These are phyloP conservation scores for Oryzias curvinotus DNA, from an alignment of 2,113 vertebrate species.

Conservation along the genomic window DNA sequence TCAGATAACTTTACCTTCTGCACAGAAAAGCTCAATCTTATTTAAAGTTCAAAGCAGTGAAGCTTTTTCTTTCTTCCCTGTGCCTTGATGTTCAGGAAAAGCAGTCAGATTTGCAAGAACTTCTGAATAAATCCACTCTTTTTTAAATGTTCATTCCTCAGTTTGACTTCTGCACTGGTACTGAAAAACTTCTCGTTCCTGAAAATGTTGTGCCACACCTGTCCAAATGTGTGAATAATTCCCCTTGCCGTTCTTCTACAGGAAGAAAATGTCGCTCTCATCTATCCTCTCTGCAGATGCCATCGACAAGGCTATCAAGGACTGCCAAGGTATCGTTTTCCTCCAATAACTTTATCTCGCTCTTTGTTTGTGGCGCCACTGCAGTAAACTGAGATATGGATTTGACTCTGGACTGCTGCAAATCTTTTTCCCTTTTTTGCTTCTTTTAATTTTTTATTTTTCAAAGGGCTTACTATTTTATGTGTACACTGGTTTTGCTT, in stretches of 20 bases:
- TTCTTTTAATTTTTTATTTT: too few relatives aligned
- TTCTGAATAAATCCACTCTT: too few relatives aligned
- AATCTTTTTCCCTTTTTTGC: neutral
- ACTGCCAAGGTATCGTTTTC: conserved; percentile 91
- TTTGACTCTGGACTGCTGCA: neutral
- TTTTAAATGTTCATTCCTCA: neutral
- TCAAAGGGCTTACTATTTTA: too few relatives aligned
- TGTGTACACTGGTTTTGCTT: too few relatives aligned
- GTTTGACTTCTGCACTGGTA: neutral
- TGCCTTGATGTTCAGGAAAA: neutral
- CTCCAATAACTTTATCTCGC: conserved; percentile 53
- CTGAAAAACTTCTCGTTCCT: neutral
- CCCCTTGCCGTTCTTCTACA: conserved; percentile 62
- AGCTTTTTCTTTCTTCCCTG: neutral
- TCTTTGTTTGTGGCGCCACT: conserved; percentile 5
- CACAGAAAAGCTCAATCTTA: too few relatives aligned
- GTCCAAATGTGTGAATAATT: conserved; percentile 63
- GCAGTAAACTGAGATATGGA: neutral
- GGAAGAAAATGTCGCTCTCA: conserved; percentile 90
- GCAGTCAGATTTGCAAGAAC: too few relatives aligned
- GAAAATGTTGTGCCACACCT: conserved; percentile 11
- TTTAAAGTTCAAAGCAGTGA: neutral
- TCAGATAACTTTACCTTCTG: too few relatives aligned
- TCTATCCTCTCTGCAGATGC: conserved; percentile 90
- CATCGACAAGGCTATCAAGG: conserved; percentile 89